Conservation (phyloP, 1,140 invertebrate species). For the Rhagoletis pomonella region DNA sequence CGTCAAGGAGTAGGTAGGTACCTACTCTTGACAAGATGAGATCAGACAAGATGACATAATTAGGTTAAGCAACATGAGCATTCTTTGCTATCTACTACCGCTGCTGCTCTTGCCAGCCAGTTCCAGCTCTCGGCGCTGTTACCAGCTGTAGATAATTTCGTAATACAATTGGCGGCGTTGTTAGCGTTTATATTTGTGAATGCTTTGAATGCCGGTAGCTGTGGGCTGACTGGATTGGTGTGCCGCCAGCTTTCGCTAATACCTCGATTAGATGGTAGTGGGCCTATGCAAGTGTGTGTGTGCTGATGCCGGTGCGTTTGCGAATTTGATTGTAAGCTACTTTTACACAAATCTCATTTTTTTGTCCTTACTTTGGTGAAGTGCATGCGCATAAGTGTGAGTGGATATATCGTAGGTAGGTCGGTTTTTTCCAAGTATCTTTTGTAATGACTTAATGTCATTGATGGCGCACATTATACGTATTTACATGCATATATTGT, state of each 20-base stretch:
- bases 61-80: constrained; percentile 44
- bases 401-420: background rate
- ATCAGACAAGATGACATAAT: constrained; percentile 50
- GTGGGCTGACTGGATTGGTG: background rate
- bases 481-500: too few species aligned
- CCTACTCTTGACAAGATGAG: constrained; percentile 3
- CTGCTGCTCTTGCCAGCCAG: too few species aligned
- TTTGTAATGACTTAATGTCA: constrained; percentile 4
- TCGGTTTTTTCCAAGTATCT: background rate
- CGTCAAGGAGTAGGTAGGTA: background rate
- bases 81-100: background rate
- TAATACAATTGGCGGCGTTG: constrained; percentile 27
- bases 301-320: background rate
- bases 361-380: background rate
- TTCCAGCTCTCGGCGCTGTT: background rate
- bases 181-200: background rate
- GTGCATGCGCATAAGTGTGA: background rate
- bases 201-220: background rate
- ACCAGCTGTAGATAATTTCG: background rate
- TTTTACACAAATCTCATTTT: background rate
- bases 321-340: constrained; percentile 18
- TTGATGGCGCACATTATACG: background rate
- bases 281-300: background rate
- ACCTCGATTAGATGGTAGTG: constrained; percentile 18
- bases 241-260: background rate